These are phyloP conservation scores for Ornithoptera alexandrae DNA, from an alignment of 2,888 invertebrate species.

Conservation along the genomic window DNA sequence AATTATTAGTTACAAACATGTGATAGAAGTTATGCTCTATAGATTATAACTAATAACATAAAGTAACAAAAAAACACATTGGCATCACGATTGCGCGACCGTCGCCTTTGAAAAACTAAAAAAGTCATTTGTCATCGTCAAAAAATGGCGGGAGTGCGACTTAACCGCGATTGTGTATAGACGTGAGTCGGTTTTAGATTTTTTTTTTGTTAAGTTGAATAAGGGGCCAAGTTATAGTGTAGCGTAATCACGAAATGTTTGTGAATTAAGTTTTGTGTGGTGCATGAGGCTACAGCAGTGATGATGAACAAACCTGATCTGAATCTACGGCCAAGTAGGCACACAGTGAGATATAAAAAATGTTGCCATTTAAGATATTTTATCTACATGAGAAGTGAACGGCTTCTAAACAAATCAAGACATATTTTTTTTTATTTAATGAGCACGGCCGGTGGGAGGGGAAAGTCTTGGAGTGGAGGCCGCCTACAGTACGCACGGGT, in stretches of 20 bases:
- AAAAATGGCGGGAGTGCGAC: constrained; percentile 41
- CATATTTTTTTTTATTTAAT: too few relatives aligned
- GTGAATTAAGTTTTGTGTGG: neutral
- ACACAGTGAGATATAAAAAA: too few relatives aligned
- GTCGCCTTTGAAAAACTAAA: neutral
- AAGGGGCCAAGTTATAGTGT: neutral
- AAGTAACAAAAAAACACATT: neutral
- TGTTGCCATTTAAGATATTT: too few relatives aligned
- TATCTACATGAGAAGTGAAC: too few relatives aligned
- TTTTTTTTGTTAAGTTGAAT: neutral
- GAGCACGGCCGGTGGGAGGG: too few relatives aligned
- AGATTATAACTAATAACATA: neutral
- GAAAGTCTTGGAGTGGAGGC: too few relatives aligned
- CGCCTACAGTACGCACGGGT: too few relatives aligned
- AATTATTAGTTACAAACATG: too few relatives aligned
- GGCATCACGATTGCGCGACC: constrained; percentile 22
- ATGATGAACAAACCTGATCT: neutral
- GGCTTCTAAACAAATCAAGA: too few relatives aligned
- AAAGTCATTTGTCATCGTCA: constrained; percentile 25
- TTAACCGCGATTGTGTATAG: constrained; percentile 22
- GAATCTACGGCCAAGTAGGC: neutral
- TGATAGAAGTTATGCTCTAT: too few relatives aligned
- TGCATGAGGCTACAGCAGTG: neutral
- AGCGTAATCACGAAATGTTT: neutral
- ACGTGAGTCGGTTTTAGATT: constrained; percentile 9